Evolutionary conservation across 1,140 invertebrate species (phyloP), one percentile per base, ranked within the genome.

Genomic region (Manduca sexta): DNA sequence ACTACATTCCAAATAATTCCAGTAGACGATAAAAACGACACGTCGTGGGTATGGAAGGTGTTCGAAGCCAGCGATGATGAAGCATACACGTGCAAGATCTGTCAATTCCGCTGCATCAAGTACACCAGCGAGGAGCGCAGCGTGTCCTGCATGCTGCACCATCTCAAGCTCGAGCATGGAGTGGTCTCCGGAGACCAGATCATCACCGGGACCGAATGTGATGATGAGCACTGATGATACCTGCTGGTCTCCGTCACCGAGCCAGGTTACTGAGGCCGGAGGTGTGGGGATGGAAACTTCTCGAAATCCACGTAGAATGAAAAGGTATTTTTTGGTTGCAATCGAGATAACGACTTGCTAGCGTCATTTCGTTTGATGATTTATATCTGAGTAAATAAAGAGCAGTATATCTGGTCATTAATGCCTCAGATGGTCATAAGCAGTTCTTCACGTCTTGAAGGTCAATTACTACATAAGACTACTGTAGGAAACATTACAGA

Each of bases 31-130:
- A 15, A 10, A 59, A 65, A 43, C 31, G 29, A 14, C 39, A 14
- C 8, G 4, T 26, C 21, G 17, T 84, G 81, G 81, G 57, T 81
- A 4, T 84, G 81, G 81, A 84, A 84, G 50, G 72, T 84, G 18
- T 82, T 82, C 34, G 73, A 75, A 3, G 52, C 17, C 12, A 47
- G 44, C 0, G 65, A 70, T 2, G 65, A 69, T 6, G 57, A 74
- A 10, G 68, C 56, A 26, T 78, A 70, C 53, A 54, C 67, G 1
- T 84, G 81, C 56, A 81, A 78, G 39, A 81, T 84, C 45, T 84
- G 81, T 44, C 62, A 74, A 29, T 74, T 59, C 56, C 68, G 72
- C 30, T 70, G 61, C 26, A 52, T 59, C 26, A 84, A 76, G 47
- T 53, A 59, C 41, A 56, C 56, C 4, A 67, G 74, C 18, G 30